Conservation (phyloP, 2,113 vertebrate species). For the Morone saxatilis region DNA sequence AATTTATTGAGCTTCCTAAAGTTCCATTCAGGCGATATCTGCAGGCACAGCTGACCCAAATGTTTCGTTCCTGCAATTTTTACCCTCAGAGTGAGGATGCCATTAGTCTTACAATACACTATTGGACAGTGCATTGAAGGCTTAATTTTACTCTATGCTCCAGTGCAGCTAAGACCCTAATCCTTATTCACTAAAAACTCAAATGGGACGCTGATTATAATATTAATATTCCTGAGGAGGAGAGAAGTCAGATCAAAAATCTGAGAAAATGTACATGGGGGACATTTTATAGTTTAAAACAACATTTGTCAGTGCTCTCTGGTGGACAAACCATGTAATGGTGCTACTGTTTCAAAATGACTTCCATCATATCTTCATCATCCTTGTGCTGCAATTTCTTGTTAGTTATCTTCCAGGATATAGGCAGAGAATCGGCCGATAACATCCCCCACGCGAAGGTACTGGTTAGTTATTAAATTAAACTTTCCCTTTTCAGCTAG, state of each 20-base stretch:
- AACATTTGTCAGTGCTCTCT: not conserved
- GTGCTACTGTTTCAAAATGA: constrained; percentile 9
- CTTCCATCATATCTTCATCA: not conserved
- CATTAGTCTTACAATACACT: not conserved
- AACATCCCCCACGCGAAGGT: not conserved
- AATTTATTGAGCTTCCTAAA: not conserved
- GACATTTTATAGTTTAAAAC: not conserved
- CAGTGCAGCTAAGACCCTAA: not conserved
- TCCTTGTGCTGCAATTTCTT: not conserved
- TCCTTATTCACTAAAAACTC: not conserved
- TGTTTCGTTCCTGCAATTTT: not conserved
- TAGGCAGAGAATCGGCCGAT: not conserved
- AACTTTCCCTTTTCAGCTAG: not conserved
- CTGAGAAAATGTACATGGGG: not conserved
- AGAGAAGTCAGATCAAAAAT: constrained; percentile 14
- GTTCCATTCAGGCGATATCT: constrained; percentile 6
- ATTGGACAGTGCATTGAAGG: constrained; percentile 10
- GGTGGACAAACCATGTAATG: not conserved
- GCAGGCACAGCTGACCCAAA: not conserved
- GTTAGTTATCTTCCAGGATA: not conserved
- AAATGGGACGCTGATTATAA: constrained; percentile 3
- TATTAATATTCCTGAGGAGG: constrained; percentile 15
- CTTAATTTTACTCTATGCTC: not conserved
- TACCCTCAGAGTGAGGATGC: not conserved
- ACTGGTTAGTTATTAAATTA: constrained; percentile 7